These are phyloP conservation scores for Discoglossus pictus DNA, from an alignment of 2,797 vertebrate genomes.

Conservation along the genomic window DNA sequence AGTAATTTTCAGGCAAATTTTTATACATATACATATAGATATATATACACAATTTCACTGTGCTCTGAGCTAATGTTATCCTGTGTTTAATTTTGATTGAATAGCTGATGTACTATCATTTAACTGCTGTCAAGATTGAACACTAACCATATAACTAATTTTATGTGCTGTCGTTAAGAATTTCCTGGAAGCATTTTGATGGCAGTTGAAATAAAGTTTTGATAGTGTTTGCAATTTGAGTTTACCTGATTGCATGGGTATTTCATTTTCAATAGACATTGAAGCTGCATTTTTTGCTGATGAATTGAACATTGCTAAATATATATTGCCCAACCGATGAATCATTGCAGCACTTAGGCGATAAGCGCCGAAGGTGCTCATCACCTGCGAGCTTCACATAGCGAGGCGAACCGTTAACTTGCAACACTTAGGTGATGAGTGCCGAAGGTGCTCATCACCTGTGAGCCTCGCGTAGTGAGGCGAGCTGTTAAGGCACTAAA, in stretches of 20 bases:
- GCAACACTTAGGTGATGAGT: no score
- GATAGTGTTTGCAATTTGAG: slow-evolving; percentile 7
- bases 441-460: no score
- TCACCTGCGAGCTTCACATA: no score
- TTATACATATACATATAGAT: background rate
- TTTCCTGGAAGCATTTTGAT: slow-evolving; percentile 43
- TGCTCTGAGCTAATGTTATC: slow-evolving; percentile 5
- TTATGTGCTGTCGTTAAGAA: slow-evolving; percentile 40
- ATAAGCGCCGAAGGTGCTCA: no score
- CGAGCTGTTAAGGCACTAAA: no score
- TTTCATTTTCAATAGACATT: background rate
- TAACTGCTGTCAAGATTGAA: slow-evolving; percentile 28
- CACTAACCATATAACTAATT: slow-evolving; percentile 42
- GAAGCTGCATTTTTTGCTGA: background rate
- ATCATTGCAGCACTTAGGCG: no score
- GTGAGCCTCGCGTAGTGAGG: no score
- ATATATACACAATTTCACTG: slow-evolving; percentile 2
- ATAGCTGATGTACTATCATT: slow-evolving; percentile 39
- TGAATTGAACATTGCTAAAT: no score
- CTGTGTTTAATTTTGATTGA: slow-evolving; percentile 32
- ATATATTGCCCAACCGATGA: no score
- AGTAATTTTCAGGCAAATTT: slow-evolving; percentile 1
- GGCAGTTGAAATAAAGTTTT: slow-evolving; percentile 30
- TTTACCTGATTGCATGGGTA: slow-evolving; percentile 25
- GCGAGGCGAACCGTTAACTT: no score